phyloP scores from a whole-genome alignment of 64 coral and sea anemone genomes.

The Exaiptasia diaphana region DNA sequence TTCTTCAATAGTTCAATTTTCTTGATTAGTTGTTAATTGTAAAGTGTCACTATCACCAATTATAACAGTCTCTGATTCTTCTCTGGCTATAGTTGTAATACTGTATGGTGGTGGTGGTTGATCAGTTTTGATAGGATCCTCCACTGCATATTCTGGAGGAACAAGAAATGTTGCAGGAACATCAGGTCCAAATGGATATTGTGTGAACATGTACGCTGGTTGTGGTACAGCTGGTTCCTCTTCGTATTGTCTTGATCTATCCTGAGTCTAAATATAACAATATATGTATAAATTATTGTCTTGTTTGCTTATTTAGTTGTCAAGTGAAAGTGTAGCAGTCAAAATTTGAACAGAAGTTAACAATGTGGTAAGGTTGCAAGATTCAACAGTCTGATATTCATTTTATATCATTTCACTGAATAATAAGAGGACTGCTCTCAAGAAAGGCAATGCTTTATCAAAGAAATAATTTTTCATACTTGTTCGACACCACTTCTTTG shows the following conservation, averaged over 20 bases:
- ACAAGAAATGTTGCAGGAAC: constrained; percentile 65
- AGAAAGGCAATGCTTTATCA: too few species aligned
- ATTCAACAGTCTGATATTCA: too few species aligned
- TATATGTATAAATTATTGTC: too few species aligned
- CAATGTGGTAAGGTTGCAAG: too few species aligned
- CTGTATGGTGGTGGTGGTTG: constrained; percentile 82
- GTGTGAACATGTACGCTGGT: constrained; percentile 81
- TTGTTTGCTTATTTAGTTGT: neutral
- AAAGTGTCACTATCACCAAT: constrained; percentile 48
- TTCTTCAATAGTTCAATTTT: too few species aligned
- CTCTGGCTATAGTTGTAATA: neutral
- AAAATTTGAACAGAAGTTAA: neutral
- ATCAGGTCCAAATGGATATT: constrained; percentile 83
- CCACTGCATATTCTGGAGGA: constrained; percentile 73
- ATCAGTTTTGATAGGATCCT: constrained; percentile 81
- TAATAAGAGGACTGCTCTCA: too few species aligned
- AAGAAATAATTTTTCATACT: too few species aligned
- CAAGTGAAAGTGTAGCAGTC: neutral
- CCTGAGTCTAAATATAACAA: constrained; percentile 24
- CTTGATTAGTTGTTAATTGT: constrained; percentile 66
- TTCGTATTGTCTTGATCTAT: constrained; percentile 67
- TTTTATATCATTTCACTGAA: too few species aligned
- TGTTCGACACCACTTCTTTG: constrained; percentile 35
- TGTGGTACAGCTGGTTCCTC: constrained; percentile 80
- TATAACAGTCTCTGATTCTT: constrained; percentile 22